These are phyloP conservation scores for Lasioglossum morio DNA, from an alignment of 2,888 invertebrate species.

Conservation along the genomic window DNA sequence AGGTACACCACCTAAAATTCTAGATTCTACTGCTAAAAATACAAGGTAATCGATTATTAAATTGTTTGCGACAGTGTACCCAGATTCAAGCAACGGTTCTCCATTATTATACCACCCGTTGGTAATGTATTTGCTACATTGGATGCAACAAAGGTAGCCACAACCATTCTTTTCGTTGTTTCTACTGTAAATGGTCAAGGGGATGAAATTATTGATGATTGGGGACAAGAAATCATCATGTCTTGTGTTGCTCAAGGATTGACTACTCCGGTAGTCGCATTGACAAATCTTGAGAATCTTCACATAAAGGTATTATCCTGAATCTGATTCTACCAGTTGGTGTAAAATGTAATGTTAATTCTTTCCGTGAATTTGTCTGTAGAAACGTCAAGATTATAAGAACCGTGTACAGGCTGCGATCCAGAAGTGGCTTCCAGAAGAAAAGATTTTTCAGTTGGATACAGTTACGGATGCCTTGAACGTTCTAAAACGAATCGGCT, in stretches of 20 bases:
- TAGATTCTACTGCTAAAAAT: neutral
- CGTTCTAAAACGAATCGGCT: constrained; percentile 91
- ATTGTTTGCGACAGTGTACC: constrained; percentile 87
- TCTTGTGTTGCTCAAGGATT: constrained; percentile 93
- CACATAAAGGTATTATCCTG: constrained; percentile 87
- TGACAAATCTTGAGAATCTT: constrained; percentile 91
- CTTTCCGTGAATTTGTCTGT: constrained; percentile 12
- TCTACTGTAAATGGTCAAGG: constrained; percentile 86
- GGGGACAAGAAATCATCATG: constrained; percentile 92
- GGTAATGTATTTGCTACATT: constrained; percentile 91
- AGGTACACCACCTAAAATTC: constrained; percentile 85
- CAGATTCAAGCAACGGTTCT: constrained; percentile 95
- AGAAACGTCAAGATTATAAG: constrained; percentile 89
- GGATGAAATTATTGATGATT: constrained; percentile 91
- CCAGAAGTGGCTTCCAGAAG: constrained; percentile 91
- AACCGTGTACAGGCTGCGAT: constrained; percentile 88
- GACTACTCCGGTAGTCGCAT: constrained; percentile 91
- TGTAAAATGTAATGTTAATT: neutral
- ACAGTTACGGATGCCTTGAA: constrained; percentile 91
- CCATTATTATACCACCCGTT: constrained; percentile 90
- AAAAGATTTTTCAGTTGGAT: constrained; percentile 92
- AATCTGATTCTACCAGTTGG: neutral
- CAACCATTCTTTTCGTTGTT: constrained; percentile 92
- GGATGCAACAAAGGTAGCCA: constrained; percentile 94
- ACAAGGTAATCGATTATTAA: constrained; percentile 18